Base-by-base conservation (phyloP, 2,797 vertebrate species). In the Alcedo atthis region DNA sequence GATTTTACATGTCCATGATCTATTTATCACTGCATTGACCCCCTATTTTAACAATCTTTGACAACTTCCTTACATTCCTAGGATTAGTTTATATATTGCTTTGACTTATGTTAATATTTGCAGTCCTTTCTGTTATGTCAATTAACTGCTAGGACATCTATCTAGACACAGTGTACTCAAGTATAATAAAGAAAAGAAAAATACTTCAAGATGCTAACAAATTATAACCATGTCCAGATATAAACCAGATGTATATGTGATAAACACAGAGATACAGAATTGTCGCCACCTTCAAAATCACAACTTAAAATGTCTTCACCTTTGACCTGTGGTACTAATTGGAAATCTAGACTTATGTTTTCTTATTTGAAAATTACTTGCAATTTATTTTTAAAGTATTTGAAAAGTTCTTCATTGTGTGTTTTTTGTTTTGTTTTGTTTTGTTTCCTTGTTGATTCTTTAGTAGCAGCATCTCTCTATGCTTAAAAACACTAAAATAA, bases 161-260 rank as follows among this genome's bases (percentile, higher is more conserved):
- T 92, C 83, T 86, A 91, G 82, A 64, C 80, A 88, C 11, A 84
- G 61, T 77, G 64, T 81, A 85, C 80, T 85, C 62, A 90, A 91
- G 85, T 40, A 90, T 81, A 94, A 93, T 90, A 88, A 91, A 91
- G 85, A 85, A 94, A 92, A 95, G 95, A 92, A 95, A 96, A 96
- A 94, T 92, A 94, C 83, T 96, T 96, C 94, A 96, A 95, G 95
- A 95, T 95, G 89, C 85, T 92, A 95, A 95, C 49, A 93, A 93
- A 90, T 93, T 96, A 90, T 77, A 94, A 90, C 81, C 83, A 79
- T 76, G 71, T 13, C 10, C 45, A 88, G 95, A 96, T 96, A 93
- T 74, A 92, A 95, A 96, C 77, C 96, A 96, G 94, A 96, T 96
- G 95, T 91, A 89, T 76, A 71, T 93, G 83, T 86, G 95, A 96